A percentile compares a stretch with the other conserved stretches of the same genome.
Conservation (phyloP, 2,113 vertebrate species). For the Dasyurus viverrinus region DNA sequence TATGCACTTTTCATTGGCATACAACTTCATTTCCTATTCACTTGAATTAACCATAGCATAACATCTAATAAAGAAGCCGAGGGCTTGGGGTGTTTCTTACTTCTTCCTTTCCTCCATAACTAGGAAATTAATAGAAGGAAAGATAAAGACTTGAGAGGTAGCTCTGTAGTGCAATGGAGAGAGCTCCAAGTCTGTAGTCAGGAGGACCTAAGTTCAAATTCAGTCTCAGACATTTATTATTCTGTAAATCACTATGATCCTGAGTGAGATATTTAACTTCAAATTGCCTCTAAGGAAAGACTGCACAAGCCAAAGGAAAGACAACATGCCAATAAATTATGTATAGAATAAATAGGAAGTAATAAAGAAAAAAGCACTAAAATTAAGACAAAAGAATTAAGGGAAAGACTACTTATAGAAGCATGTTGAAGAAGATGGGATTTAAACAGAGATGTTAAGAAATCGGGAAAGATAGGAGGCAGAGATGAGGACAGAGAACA, state of each 20-base stretch:
- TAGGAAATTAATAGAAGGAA: constrained; percentile 36
- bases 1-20: not conserved
- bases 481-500: not conserved
- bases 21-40: not conserved
- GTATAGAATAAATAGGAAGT: not conserved
- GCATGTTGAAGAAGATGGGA: not conserved
- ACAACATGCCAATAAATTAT: not conserved
- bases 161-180: not conserved
- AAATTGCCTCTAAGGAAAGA: not conserved
- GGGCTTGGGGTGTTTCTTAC: not conserved
- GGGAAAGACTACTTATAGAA: not conserved
- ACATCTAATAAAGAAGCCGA: not conserved
- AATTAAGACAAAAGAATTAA: not conserved
- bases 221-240: not conserved
- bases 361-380: not conserved
- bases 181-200: not conserved
- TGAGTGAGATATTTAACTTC: not conserved
- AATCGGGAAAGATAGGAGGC: not conserved
- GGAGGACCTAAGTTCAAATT: not conserved
- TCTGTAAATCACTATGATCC: not conserved
- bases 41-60: not conserved
- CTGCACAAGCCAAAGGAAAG: not conserved
- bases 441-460: not conserved
- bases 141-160: not conserved
- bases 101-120: constrained; percentile 14